A percentile compares a stretch with the other conserved stretches of the same genome.
Conservation (phyloP, 2,113 vertebrate species). For the Saccopteryx bilineata region DNA sequence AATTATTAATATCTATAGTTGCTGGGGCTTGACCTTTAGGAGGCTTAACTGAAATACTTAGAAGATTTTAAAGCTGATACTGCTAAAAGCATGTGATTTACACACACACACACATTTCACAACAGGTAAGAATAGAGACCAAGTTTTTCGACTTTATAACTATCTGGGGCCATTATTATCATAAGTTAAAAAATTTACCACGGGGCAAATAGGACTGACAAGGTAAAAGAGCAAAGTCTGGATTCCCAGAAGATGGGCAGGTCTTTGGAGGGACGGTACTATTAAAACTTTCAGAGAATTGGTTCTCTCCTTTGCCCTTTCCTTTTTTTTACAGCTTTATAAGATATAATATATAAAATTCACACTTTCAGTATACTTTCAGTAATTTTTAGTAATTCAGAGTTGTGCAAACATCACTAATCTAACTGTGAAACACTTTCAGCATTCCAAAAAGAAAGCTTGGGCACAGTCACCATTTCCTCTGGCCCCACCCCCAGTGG, state of each 20-base stretch:
- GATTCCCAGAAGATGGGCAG: neutral
- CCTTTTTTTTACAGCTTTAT: neutral
- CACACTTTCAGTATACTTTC: neutral
- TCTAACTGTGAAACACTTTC: neutral
- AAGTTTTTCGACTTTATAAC: neutral
- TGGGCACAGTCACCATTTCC: neutral
- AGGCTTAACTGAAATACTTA: neutral
- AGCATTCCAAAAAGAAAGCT: neutral
- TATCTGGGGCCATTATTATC: neutral
- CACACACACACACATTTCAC: neutral
- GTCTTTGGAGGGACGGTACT: neutral
- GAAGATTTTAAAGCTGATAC: neutral
- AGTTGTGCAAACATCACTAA: neutral
- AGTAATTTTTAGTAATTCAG: neutral
- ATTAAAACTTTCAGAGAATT: neutral
- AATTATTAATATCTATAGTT: slow-evolving; percentile 54
- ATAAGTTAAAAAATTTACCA: neutral
- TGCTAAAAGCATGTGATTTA: slow-evolving; percentile 25
- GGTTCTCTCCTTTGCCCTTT: neutral
- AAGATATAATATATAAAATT: slow-evolving; percentile 12
- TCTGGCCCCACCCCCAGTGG: neutral
- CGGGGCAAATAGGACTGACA: neutral
- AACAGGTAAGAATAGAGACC: neutral
- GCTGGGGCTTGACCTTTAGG: neutral
- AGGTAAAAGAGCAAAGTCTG: neutral